Percentiles rank a stretch among this genome's conserved stretches.
Evolutionary conservation across 2,888 invertebrate genomes (phyloP).

Genomic region (Eucera pruinosa): DNA sequence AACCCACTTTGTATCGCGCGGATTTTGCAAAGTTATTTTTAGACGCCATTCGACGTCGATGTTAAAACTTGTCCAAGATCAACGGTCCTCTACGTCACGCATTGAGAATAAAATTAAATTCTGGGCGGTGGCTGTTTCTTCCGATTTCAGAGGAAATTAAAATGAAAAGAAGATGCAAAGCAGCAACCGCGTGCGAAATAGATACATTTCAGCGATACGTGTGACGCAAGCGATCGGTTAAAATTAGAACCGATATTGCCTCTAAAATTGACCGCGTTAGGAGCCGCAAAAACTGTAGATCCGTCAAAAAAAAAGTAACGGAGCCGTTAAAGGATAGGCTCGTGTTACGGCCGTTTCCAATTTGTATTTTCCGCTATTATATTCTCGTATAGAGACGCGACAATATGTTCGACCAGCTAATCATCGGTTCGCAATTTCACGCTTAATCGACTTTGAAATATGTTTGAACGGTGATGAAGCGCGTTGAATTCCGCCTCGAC

Average conservation of each 20-base stretch:
- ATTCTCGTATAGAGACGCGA: background rate
- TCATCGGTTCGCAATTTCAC: slow-evolving; percentile 11
- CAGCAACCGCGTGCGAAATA: slow-evolving; percentile 22
- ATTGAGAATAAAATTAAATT: slow-evolving; percentile 21
- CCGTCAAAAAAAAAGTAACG: slow-evolving; percentile 9
- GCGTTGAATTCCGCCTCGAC: slow-evolving; percentile 7
- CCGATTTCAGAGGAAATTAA: slow-evolving; percentile 25
- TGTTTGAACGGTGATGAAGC: slow-evolving; percentile 31
- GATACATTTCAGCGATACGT: slow-evolving; percentile 36
- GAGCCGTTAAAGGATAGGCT: background rate
- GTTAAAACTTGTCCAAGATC: background rate
- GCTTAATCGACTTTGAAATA: slow-evolving; percentile 17
- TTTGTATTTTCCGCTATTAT: background rate
- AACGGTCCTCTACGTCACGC: background rate
- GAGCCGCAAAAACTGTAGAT: slow-evolving; percentile 23
- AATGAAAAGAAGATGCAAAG: background rate
- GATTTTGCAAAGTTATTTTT: slow-evolving; percentile 31
- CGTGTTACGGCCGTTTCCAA: slow-evolving; percentile 24
- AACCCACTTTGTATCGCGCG: slow-evolving; percentile 1
- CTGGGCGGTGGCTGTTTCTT: background rate
- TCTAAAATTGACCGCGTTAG: slow-evolving; percentile 63
- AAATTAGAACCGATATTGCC: slow-evolving; percentile 68
- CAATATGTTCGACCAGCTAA: background rate
- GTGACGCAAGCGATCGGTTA: slow-evolving; percentile 59
- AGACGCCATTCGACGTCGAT: background rate